phyloP scores from a whole-genome alignment of 30 jellyfish, hydroid and myxozoan genomes.

The Aurelia coerulea region DNA sequence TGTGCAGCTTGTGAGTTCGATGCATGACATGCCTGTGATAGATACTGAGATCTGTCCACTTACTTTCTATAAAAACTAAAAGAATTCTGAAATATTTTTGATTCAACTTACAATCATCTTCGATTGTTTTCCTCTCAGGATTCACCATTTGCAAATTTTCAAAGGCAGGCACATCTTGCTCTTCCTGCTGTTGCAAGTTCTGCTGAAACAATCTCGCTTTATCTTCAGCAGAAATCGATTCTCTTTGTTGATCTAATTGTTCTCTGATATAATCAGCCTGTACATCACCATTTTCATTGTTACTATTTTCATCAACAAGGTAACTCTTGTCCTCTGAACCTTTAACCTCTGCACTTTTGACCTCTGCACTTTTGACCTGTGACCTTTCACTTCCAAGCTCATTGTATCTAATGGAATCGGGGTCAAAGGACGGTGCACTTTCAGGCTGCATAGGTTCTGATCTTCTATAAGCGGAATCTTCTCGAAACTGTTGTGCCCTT shows the following conservation, averaged over 20 bases:
- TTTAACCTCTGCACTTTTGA: no score
- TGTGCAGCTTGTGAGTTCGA: no score
- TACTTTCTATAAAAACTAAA: no score
- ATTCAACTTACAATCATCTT: conserved; percentile 51
- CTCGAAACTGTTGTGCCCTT: conserved; percentile 1
- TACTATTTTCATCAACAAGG: no score
- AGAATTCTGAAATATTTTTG: no score
- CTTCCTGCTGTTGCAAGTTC: conserved; percentile 6
- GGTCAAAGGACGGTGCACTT: conserved; percentile 24
- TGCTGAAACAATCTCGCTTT: conserved; percentile 12
- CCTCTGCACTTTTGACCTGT: no score
- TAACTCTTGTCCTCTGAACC: no score
- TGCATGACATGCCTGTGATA: no score
- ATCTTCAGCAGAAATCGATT: conserved; percentile 8
- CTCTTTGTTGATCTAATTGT: conserved; percentile 32
- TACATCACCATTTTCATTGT: conserved; percentile 20
- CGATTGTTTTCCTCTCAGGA: conserved; percentile 44
- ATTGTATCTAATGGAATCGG: conserved; percentile 35
- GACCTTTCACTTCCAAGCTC: background rate
- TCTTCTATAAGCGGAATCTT: conserved; percentile 47
- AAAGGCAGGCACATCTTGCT: conserved; percentile 30
- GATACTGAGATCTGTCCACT: no score
- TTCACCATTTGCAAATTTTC: conserved; percentile 41
- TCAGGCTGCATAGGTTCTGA: conserved; percentile 51
- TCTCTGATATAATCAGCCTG: conserved; percentile 63